Base-by-base conservation (phyloP, 1,140 invertebrate genomes). In the Sipha flava region DNA sequence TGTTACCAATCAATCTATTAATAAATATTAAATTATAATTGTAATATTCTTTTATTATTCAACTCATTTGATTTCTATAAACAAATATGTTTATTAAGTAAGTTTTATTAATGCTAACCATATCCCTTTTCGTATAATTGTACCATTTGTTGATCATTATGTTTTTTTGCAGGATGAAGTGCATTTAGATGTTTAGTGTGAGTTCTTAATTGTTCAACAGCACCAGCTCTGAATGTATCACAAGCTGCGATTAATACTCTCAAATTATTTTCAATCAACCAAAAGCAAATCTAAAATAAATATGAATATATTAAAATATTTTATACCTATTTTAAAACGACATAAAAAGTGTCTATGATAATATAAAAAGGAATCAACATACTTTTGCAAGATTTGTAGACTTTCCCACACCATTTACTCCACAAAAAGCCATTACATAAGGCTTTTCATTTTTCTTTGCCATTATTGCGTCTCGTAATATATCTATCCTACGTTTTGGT, bases 351-450 rank as follows among this genome's bases (percentile, higher is more conserved):
- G 29, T 34, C 16, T 40, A 14, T 34, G 12, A 45, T 73, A 40
- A 34, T 0, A n/a, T 23, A 26, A 59, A 59, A 16, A 29, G n/a
- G 5, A 57, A 31, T 16, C 16, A 57, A 80, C 45, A 43, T 82
- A 91, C 89, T 87, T 99, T 99, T 2, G 98, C 98, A 47, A 99
- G 87, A 88, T 99, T 99, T 2, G 98, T 99, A 0, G 97, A 99
- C 85, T 99, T 99, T 64, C 98, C 98, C 3, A 99, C 98, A 54
- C 98, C 98, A 86, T 99, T 99, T 0, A 99, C 98, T 64, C 98
- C 98, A 87, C 98, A 99, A 85, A 99, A 99, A 0, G 95, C 91
- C 87, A 99, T 95, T 1, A 96, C 92, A 86, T 97, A 99, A 0
- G 98, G 97, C n/a, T 91, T 88, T 0, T 88, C 87, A 81, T 91